These are phyloP conservation scores for Setophaga coronata DNA, from an alignment of 2,113 vertebrate species.

Conservation along the genomic window DNA sequence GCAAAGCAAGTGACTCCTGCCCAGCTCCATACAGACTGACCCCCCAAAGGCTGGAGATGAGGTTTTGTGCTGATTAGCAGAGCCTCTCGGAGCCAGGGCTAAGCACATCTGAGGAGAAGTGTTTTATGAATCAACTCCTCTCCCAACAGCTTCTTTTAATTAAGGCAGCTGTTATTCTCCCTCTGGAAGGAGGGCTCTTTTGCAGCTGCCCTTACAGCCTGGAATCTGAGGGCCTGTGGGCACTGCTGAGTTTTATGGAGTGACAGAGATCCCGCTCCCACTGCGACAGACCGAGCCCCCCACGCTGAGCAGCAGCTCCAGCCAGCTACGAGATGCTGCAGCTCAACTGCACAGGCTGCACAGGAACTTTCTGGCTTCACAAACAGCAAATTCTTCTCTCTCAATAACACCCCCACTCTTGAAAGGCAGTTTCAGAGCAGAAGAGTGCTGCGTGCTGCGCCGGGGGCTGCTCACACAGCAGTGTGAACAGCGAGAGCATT, in stretches of 20 bases:
- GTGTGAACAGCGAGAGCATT: not conserved
- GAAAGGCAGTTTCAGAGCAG: not conserved
- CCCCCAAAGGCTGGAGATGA: not conserved
- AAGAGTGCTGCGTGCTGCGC: not conserved
- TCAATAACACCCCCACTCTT: not conserved
- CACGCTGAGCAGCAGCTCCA: not conserved
- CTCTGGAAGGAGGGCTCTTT: not conserved
- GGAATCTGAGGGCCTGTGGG: not conserved
- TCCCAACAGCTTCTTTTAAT: slow-evolving; percentile 15
- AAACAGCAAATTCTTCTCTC: slow-evolving; percentile 7
- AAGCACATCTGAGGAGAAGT: not conserved
- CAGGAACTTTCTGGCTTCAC: not conserved
- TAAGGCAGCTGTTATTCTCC: not conserved
- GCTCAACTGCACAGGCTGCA: not conserved
- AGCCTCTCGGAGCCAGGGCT: not conserved
- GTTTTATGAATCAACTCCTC: not conserved
- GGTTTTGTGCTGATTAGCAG: not conserved
- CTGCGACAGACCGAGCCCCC: not conserved
- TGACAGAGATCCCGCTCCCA: not conserved
- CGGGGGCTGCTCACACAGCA: not conserved
- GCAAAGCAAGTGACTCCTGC: not conserved
- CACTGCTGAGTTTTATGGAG: not conserved
- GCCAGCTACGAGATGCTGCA: not conserved
- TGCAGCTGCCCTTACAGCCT: not conserved
- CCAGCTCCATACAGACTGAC: not conserved